These are phyloP conservation scores for Diadema setosum DNA, from an alignment of 35 echinoderm and acorn worm species.

Conservation along the genomic window DNA sequence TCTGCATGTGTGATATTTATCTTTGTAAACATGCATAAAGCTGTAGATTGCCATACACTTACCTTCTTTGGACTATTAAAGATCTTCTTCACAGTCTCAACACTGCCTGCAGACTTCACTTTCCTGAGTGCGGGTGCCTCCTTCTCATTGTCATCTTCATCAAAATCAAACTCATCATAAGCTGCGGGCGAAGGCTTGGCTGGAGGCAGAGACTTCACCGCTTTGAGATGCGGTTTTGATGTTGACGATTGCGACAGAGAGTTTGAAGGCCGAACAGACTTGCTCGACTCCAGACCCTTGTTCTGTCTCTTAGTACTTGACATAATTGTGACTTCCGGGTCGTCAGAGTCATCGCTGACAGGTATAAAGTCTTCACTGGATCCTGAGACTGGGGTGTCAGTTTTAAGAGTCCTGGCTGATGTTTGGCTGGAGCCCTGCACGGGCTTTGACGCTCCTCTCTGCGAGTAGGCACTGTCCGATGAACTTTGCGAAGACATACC, in stretches of 20 bases:
- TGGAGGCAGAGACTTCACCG: background rate
- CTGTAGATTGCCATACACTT: too few species aligned
- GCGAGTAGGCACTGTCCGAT: background rate
- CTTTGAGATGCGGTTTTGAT: background rate
- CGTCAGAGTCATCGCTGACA: background rate
- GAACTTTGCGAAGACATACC: background rate
- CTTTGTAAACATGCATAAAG: too few species aligned
- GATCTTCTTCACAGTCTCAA: conserved; percentile 23
- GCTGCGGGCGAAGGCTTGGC: background rate
- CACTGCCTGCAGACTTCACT: background rate
- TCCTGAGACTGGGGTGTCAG: background rate
- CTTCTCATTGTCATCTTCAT: conserved; percentile 1
- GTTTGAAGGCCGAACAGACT: background rate
- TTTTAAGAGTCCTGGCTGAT: background rate
- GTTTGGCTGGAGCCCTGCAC: background rate
- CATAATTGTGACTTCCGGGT: background rate
- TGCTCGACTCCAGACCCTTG: background rate
- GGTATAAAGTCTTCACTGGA: background rate
- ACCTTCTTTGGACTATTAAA: conserved; percentile 69
- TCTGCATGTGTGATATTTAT: too few species aligned
- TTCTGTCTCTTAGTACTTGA: background rate
- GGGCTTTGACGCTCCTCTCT: background rate
- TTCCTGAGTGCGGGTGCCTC: background rate
- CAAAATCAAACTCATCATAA: conserved; percentile 57
- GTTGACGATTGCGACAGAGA: background rate